Evolutionary conservation across 2,888 invertebrate species (phyloP), one percentile per base, ranked within the genome.

Genomic region (Chrysomela aeneicollis): DNA sequence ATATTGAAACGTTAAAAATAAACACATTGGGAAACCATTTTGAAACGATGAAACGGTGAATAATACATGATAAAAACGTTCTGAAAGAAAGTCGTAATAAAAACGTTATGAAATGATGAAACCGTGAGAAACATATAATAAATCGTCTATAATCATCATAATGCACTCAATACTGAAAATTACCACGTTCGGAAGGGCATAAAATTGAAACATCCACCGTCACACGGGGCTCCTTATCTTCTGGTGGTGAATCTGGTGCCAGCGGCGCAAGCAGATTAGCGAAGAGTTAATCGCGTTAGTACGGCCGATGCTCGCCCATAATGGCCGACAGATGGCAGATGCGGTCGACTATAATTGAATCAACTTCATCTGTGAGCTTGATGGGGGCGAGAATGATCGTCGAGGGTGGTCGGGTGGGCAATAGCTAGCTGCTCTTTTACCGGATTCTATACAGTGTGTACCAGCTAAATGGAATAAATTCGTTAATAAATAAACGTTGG

Each of bases 311-410:
- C 70, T 62, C 70, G 66, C 70, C 66, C 68, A 70, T 70, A 70
- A 70, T 69, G 65, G 82, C 81, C 80, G 80, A 81, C 82, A 82
- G 82, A 82, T 82, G 83, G 82, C 82, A 82, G 82, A 82, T 82
- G 83, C 81, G 82, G 82, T 82, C 75, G 77, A 79, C 80, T 80
- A 80, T 83, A 83, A 83, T 83, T 82, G 82, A 82, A 82, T 82
- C 81, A 80, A 81, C 81, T 81, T 82, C 82, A 82, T 83, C 82
- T 81, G 81, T 80, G 79, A 81, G 81, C 81, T 81, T 81, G 81
- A 82, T 80, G 74, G 79, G 75, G 37, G 72, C 37, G 52, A 58
- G 63, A 53, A 61, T 78, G 78, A 79, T 79, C 80, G 80, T 79
- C 75, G 79, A 80, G 80, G 80, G 80, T 80, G 79, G 79, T 78